A percentile compares a stretch with the other conserved stretches of the same genome.
Conservation (phyloP, 2,888 invertebrate genomes). For the Anthoptus insignis region DNA sequence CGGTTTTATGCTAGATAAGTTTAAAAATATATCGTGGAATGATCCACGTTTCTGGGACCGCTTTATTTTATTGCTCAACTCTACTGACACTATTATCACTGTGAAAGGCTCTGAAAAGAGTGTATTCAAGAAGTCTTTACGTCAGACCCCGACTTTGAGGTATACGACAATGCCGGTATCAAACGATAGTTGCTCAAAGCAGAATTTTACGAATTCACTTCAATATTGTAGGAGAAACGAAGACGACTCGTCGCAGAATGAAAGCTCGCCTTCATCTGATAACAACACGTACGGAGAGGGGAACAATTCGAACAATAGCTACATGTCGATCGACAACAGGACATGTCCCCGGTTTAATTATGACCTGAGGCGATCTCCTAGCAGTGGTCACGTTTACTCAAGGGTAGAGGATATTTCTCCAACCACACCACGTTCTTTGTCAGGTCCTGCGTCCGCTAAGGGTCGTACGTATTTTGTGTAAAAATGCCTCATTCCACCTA, state of each 20-base stretch:
- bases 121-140: conserved; percentile 83
- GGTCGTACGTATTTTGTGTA: conserved; percentile 83
- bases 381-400: conserved; percentile 84
- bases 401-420: conserved; percentile 84
- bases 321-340: conserved; percentile 89
- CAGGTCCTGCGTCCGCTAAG: conserved; percentile 68
- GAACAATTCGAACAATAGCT: conserved; percentile 89
- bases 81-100: conserved; percentile 85
- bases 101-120: conserved; percentile 78
- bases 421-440: conserved; percentile 72
- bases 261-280: conserved; percentile 85
- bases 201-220: conserved; percentile 83
- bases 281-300: conserved; percentile 89
- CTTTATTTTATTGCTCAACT: conserved; percentile 92
- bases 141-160: conserved; percentile 81
- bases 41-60: conserved; percentile 96
- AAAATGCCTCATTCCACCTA: conserved; percentile 53
- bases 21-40: conserved; percentile 91
- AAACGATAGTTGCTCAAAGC: conserved; percentile 85
- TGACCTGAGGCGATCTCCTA: conserved; percentile 84
- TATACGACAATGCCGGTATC: conserved; percentile 86
- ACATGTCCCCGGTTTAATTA: conserved; percentile 85
- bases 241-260: conserved; percentile 85
- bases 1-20: conserved; percentile 80
- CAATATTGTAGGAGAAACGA: conserved; percentile 80